Conservation (phyloP, 2,797 vertebrate species). For the Coregonus sp. region DNA sequence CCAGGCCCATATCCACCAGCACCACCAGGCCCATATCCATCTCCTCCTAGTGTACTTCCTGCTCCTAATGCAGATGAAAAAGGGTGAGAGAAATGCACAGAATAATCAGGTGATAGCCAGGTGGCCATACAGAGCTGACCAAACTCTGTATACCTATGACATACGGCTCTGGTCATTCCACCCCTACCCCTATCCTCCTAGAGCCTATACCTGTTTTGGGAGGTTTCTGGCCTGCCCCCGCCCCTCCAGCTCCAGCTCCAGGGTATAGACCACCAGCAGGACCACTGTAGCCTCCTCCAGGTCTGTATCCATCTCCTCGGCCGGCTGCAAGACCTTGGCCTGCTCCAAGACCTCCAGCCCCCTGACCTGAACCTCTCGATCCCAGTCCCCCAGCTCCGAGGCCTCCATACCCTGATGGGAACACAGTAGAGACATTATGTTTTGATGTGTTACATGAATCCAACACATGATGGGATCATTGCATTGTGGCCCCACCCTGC, state of each 20-base stretch:
- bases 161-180: neutral
- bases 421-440: constrained; percentile 27
- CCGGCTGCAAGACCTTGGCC: constrained; percentile 32
- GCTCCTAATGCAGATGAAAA: constrained; percentile 41
- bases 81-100: neutral
- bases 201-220: constrained; percentile 67
- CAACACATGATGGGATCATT: neutral
- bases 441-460: constrained; percentile 19
- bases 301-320: constrained; percentile 28
- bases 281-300: constrained; percentile 57
- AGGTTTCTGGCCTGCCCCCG: constrained; percentile 63
- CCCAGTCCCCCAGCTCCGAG: constrained; percentile 53
- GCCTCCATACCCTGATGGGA: constrained; percentile 50
- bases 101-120: neutral
- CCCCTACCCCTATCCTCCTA: neutral
- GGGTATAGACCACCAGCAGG: constrained; percentile 57
- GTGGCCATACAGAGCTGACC: neutral
- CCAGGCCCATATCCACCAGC: constrained; percentile 21
- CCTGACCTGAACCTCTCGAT: constrained; percentile 36
- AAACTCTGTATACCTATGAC: neutral
- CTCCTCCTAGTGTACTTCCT: constrained; percentile 48
- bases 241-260: constrained; percentile 44
- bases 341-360: constrained; percentile 34
- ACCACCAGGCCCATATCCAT: constrained; percentile 42
- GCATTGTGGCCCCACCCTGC: constrained; percentile 20